Base-by-base conservation (phyloP, 2,888 invertebrate genomes). In the Polydrusus tereticollis region DNA sequence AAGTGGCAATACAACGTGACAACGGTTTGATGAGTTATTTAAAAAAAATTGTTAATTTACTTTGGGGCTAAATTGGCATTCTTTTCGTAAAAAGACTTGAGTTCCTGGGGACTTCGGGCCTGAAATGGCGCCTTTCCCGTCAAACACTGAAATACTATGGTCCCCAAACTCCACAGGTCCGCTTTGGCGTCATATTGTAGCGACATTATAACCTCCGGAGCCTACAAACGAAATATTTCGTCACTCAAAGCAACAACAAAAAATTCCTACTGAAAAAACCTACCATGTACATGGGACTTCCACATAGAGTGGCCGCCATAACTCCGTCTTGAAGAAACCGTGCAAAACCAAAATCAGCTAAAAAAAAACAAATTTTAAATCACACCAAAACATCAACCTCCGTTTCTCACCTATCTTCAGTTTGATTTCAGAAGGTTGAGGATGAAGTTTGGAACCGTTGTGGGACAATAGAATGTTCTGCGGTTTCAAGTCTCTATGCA, bases 271-370 rank as follows among this genome's bases (percentile, higher is more conserved):
- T 5, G 10, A 26, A 29, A 36, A 38, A 43, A 59, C 82, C 88
- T 87, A 96, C 97, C 99, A 99, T 99, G 85, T 99, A 99, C 99
- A 99, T 99, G 12, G 99, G 99, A 57, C 99, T 99, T 55, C 99
- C 99, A 86, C 99, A 99, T 45, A 99, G 88, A 33, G 99, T 99
- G 75, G 98, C 99, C 66, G 99, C 99, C 99, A 99, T 99, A 66
- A 97, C 98, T 75, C 99, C 99, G 85, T 99, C 99, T 87, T 96
- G 95, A 55, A 99, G 89, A 87, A 99, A 99, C 84, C 99, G 90
- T 64, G 99, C 99, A 88, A 99, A 99, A 60, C 99, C 99, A 88
- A 99, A 99, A 88, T 99, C 99, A 83, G 98, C 98, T 94, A 86
- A 87, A 85, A 82, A 72, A 68, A 47, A 45, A 36, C 36, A 23